Evolutionary conservation across 2,113 vertebrate genomes (phyloP).

Genomic region (Benitochromis conjunctus): DNA sequence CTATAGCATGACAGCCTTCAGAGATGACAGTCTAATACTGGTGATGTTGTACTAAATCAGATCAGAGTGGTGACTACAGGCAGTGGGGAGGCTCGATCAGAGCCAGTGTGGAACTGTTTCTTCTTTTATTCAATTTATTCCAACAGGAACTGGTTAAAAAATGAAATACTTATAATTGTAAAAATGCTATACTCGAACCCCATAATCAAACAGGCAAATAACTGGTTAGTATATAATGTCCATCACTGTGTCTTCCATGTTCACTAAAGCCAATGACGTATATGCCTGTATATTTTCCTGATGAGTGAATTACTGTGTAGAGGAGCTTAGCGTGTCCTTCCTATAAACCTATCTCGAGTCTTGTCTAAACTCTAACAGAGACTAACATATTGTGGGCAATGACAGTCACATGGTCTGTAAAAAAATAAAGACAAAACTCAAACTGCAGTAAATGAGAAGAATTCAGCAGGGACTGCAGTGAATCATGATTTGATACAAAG

Average conservation of each 20-base stretch:
- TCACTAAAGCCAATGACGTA: not conserved
- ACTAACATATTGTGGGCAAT: not conserved
- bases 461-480: not conserved
- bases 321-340: not conserved
- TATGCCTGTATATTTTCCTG: not conserved
- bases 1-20: not conserved
- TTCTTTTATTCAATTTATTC: not conserved
- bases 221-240: not conserved
- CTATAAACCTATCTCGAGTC: not conserved
- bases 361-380: not conserved
- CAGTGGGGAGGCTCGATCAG: not conserved
- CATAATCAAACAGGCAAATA: not conserved
- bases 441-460: not conserved
- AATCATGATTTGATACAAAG: not conserved
- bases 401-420: not conserved
- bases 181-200: not conserved
- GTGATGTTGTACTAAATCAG: not conserved
- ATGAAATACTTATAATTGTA: not conserved
- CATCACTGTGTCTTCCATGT: not conserved
- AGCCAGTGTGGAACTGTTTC: not conserved
- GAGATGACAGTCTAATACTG: not conserved
- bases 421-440: not conserved
- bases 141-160: not conserved
- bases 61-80: not conserved
- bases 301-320: not conserved